phyloP scores from a whole-genome alignment of 2,113 vertebrate genomes.

The Condylura cristata region DNA sequence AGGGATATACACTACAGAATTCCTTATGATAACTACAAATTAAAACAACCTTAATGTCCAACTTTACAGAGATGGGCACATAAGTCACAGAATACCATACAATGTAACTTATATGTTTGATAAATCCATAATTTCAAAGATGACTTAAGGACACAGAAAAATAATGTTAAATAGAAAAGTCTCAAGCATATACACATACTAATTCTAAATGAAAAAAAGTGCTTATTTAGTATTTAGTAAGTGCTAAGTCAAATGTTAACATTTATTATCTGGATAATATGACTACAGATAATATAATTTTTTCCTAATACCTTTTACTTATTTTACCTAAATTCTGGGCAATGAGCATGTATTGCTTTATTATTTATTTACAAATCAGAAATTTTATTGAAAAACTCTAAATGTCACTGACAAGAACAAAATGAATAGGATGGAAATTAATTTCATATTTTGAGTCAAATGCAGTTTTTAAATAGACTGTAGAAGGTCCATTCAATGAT shows the following conservation, averaged over 20 bases:
- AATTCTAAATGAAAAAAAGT: not conserved
- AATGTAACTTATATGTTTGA: not conserved
- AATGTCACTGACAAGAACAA: not conserved
- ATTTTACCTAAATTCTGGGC: not conserved
- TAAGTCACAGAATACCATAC: not conserved
- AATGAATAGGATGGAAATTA: not conserved
- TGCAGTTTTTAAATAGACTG: not conserved
- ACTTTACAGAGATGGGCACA: not conserved
- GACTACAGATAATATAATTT: not conserved
- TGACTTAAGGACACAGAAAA: not conserved
- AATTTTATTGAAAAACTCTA: not conserved
- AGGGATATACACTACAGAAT: not conserved
- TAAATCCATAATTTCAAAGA: not conserved
- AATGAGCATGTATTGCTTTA: not conserved
- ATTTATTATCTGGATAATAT: not conserved
- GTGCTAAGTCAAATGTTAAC: not conserved
- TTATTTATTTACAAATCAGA: slow-evolving; percentile 8
- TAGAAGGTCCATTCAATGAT: not conserved
- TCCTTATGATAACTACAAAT: not conserved
- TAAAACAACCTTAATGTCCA: not conserved
- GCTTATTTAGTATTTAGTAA: not conserved
- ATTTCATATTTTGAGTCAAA: not conserved
- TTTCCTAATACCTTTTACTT: not conserved
- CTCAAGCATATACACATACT: not conserved
- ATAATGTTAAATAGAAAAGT: not conserved